Percentiles rank a stretch among this genome's conserved stretches.
Conservation (phyloP, 2,888 invertebrate species). For the Microplitis manilae region DNA sequence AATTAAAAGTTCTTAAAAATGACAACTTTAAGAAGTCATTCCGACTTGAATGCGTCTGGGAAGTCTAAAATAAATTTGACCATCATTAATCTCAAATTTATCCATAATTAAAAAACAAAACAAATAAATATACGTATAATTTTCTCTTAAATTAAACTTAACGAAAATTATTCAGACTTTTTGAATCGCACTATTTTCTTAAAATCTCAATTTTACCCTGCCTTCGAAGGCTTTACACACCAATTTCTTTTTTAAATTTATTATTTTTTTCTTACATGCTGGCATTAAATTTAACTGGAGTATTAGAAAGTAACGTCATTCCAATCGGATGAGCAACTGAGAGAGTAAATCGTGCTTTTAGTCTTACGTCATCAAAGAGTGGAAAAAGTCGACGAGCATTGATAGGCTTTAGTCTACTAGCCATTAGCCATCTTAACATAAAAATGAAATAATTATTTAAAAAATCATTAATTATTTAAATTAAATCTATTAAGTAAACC, state of each 20-base stretch:
- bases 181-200: neutral
- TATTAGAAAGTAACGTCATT: conserved; percentile 80
- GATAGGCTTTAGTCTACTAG: conserved; percentile 54
- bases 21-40: no score
- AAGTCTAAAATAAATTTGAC: no score
- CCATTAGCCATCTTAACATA: conserved; percentile 56
- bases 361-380: conserved; percentile 80
- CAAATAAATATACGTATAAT: no score
- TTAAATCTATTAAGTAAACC: conserved; percentile 2
- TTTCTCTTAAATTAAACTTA: no score
- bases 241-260: neutral
- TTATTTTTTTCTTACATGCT: conserved; percentile 54
- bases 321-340: conserved; percentile 79
- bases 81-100: no score
- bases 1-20: no score
- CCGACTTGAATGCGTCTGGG: no score
- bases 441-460: conserved; percentile 11
- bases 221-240: neutral
- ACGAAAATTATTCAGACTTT: no score
- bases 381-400: conserved; percentile 60
- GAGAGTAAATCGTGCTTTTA: conserved; percentile 84
- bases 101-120: no score
- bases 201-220: neutral
- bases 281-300: conserved; percentile 74
- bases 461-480: conserved; percentile 15